Base-by-base conservation (phyloP, 2,888 invertebrate genomes). In the Entomobrya multifasciata region DNA sequence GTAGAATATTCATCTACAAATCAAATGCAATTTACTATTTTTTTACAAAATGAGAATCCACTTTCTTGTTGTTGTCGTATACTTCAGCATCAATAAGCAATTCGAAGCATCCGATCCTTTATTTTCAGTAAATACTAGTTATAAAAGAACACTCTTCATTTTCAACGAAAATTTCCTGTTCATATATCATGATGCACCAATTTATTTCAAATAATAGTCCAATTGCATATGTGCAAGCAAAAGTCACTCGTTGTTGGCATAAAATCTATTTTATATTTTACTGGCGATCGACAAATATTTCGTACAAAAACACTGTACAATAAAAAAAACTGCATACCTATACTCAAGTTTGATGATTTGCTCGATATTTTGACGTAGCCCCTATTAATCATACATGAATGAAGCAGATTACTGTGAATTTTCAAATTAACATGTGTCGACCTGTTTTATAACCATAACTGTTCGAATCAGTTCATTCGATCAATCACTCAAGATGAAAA, bases 401-500 rank as follows among this genome's bases (percentile, higher is more conserved):
- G 11, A 65, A n/a, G 6, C 13, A 27, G 0, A n/a, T 41, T 17
- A 65, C 6, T 41, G 5, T 41, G 65, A 36, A 41, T 65, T 36
- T 65, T 36, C 17, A 65, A 65, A 25, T 25, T 49, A 72, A 27
- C 30, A n/a, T 49, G n/a, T 72, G 47, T 25, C 72, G 72, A 72
- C 72, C 72, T 72, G 72, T 72, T 72, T 47, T 72, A 44, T 36
- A 13, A 3, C 4, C n/a, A n/a, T 49, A 49, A 1, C 25, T 27
- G 25, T 47, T 72, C 72, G 49, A 72, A 72, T 72, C 72, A 72
- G 47, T 72, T 47, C 47, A 77, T 60, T 55, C 44, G 60, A 77
- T 77, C 77, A 77, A 77, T 77, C 77, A 77, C 4, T 72, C 10
- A 70, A 17, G 20, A 60, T 77, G 65, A 30, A n/a, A 60, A 77